phyloP scores from a whole-genome alignment of 2,113 vertebrate genomes.

The Sander lucioperca region DNA sequence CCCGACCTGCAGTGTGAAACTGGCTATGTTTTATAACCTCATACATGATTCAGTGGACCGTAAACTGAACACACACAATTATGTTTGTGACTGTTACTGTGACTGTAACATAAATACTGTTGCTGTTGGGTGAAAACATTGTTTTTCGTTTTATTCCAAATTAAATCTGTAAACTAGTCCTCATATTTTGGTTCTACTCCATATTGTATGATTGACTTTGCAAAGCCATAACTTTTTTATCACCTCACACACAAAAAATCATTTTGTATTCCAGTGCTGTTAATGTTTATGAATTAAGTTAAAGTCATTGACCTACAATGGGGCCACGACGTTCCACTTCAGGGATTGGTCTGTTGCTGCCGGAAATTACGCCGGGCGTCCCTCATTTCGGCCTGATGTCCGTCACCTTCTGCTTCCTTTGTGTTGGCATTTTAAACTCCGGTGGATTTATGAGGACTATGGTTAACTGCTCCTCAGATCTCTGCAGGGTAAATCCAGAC shows the following conservation, averaged over 20 bases:
- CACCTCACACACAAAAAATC: background rate
- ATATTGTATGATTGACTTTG: background rate
- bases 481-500: no score
- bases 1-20: conserved; percentile 19
- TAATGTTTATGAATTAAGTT: background rate
- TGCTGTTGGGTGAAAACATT: background rate
- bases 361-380: no score
- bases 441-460: no score
- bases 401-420: no score
- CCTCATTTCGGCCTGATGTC: no score
- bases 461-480: no score
- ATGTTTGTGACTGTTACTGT: no score
- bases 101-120: background rate
- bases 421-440: no score
- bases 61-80: conserved; percentile 1
- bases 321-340: background rate
- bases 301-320: background rate
- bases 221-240: background rate
- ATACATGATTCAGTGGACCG: conserved; percentile 4
- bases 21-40: conserved; percentile 14
- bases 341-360: no score
- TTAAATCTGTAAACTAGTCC: background rate
- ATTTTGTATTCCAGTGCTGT: background rate
- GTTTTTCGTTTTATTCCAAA: background rate
- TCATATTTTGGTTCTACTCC: background rate